Percentiles rank a stretch among this genome's conserved stretches.
These are phyloP conservation scores for Drosophila kurseongensis DNA, from an alignment of 1,140 invertebrate genomes.

Conservation along the genomic window DNA sequence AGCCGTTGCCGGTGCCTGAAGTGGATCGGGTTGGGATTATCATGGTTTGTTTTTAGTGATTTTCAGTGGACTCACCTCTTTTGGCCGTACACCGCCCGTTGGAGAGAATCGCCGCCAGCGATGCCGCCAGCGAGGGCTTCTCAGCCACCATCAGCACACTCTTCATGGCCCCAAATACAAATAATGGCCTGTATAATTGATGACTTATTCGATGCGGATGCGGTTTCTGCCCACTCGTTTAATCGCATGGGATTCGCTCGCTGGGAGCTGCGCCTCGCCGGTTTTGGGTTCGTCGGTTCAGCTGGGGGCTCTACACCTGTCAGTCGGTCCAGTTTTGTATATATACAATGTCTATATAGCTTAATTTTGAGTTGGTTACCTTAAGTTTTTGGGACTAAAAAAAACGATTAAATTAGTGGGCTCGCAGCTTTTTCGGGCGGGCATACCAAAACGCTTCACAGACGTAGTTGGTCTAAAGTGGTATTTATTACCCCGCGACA, in stretches of 20 bases:
- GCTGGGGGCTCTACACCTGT: background rate
- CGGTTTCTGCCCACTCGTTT: conserved; percentile 20
- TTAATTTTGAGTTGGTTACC: too few relatives aligned
- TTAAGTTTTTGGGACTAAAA: too few relatives aligned
- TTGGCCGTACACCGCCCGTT: conserved; percentile 92
- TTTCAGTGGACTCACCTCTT: conserved; percentile 89
- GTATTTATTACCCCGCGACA: too few relatives aligned
- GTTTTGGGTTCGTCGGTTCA: conserved; percentile 4
- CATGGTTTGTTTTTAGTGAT: background rate
- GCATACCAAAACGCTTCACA: too few relatives aligned
- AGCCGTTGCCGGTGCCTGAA: conserved; percentile 93
- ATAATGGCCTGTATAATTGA: conserved; percentile 26
- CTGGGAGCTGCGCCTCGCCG: conserved; percentile 26
- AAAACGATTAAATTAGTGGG: too few relatives aligned
- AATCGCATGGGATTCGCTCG: conserved; percentile 29
- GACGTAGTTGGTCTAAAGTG: too few relatives aligned
- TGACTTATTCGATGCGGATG: conserved; percentile 23
- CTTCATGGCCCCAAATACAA: conserved; percentile 88
- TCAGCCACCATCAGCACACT: conserved; percentile 99
- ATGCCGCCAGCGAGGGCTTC: conserved; percentile 98
- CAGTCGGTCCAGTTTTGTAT: too few relatives aligned
- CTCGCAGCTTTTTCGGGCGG: too few relatives aligned
- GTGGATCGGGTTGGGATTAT: background rate
- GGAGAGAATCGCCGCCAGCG: conserved; percentile 97
- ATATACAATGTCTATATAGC: too few relatives aligned